These are phyloP conservation scores for Lycaon pictus DNA, from an alignment of 2,113 vertebrate genomes.

Conservation along the genomic window DNA sequence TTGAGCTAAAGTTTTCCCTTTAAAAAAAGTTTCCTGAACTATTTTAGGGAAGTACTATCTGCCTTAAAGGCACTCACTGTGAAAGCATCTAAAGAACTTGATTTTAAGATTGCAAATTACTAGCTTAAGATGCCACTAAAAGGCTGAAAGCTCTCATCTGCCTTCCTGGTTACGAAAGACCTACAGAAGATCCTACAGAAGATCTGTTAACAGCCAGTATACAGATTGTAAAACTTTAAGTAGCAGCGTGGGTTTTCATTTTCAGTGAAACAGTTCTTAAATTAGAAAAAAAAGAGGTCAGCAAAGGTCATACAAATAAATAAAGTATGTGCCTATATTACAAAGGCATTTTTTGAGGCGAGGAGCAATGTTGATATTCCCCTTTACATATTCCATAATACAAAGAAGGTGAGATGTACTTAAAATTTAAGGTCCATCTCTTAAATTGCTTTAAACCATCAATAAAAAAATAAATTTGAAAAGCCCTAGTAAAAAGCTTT, in stretches of 20 bases:
- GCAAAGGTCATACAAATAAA: not conserved
- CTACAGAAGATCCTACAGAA: not conserved
- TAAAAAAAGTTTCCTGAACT: not conserved
- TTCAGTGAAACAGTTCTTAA: conserved; percentile 6
- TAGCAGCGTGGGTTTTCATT: not conserved
- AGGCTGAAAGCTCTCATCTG: not conserved
- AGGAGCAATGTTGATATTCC: not conserved
- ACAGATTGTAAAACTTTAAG: not conserved
- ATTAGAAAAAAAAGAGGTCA: not conserved
- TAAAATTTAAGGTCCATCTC: not conserved
- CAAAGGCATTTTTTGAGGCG: not conserved
- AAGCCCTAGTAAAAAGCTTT: not conserved
- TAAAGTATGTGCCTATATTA: not conserved
- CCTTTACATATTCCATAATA: not conserved
- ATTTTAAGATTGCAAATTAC: not conserved
- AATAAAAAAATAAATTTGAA: not conserved
- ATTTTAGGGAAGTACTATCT: not conserved
- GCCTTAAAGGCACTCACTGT: not conserved
- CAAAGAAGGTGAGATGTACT: not conserved
- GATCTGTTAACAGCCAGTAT: not conserved
- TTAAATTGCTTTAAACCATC: not conserved
- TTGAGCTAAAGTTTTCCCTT: not conserved
- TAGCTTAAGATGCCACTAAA: not conserved
- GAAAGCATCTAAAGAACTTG: conserved; percentile 4
- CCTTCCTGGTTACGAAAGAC: not conserved